These are phyloP conservation scores for Marmota monax DNA, from an alignment of 2,113 vertebrate species.

Conservation along the genomic window DNA sequence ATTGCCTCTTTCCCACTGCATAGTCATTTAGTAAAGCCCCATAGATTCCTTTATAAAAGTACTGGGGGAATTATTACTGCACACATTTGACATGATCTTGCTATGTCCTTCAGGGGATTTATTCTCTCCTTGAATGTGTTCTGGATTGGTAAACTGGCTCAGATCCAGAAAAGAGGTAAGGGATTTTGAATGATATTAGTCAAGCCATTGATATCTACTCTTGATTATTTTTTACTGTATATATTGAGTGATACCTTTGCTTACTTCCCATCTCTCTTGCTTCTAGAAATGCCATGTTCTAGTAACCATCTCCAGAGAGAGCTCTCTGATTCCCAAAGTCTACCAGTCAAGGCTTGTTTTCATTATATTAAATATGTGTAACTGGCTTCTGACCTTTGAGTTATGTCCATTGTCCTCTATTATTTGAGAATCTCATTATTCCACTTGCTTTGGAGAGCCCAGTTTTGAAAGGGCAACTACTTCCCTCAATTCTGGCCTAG, in stretches of 20 bases:
- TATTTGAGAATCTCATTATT: neutral
- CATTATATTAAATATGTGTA: neutral
- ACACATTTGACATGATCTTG: neutral
- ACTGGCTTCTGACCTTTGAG: neutral
- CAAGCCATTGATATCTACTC: neutral
- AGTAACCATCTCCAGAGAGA: neutral
- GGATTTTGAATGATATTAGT: neutral
- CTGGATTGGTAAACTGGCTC: neutral
- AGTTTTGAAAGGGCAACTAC: neutral
- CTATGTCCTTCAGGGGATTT: neutral
- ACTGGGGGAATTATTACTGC: neutral
- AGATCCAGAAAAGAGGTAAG: neutral
- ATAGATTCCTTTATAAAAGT: neutral
- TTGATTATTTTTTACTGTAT: constrained; percentile 22
- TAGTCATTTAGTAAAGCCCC: neutral
- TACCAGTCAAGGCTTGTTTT: neutral
- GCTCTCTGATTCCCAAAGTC: neutral
- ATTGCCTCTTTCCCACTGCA: neutral
- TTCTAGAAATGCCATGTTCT: neutral
- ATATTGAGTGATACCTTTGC: neutral
- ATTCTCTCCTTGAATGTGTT: neutral
- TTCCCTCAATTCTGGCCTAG: neutral
- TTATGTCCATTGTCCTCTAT: neutral
- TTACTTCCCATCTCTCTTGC: neutral
- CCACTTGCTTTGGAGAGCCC: neutral